Conservation (phyloP, 2,888 invertebrate species). For the Drosophila crucigera region DNA sequence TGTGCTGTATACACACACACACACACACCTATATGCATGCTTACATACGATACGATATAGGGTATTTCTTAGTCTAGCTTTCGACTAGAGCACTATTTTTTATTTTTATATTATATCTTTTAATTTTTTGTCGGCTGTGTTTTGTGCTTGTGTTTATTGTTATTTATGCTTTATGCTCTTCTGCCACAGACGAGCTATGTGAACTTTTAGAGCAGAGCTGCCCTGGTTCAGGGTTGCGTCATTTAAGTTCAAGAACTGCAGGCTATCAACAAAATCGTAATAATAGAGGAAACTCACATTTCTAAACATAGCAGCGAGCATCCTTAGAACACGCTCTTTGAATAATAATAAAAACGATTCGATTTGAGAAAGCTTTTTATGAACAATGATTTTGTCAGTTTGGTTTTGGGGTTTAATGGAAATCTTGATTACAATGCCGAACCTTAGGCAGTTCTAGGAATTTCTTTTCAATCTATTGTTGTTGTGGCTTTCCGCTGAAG, state of each 20-base stretch:
- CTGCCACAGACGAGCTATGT: background rate
- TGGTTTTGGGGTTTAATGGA: conserved; percentile 1
- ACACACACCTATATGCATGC: background rate
- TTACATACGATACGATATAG: background rate
- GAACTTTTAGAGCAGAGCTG: conserved; percentile 23
- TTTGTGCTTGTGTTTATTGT: conserved; percentile 44
- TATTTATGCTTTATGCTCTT: conserved; percentile 29
- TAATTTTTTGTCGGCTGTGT: conserved; percentile 28
- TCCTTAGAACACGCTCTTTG: background rate
- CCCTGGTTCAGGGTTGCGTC: conserved; percentile 22
- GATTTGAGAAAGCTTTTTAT: background rate
- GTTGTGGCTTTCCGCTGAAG: conserved; percentile 24
- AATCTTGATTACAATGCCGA: conserved; percentile 33
- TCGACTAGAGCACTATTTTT: background rate
- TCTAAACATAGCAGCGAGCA: background rate
- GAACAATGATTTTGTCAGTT: background rate
- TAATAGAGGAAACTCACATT: background rate
- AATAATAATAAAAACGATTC: background rate
- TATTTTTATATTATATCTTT: conserved; percentile 41
- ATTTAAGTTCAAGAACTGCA: conserved; percentile 1
- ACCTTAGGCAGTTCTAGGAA: conserved; percentile 34
- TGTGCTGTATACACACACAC: background rate
- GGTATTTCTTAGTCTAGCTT: background rate
- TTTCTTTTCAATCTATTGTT: conserved; percentile 35
- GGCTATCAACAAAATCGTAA: background rate